Conservation (phyloP, 2,888 invertebrate genomes). For the Perithous albicinctus region DNA sequence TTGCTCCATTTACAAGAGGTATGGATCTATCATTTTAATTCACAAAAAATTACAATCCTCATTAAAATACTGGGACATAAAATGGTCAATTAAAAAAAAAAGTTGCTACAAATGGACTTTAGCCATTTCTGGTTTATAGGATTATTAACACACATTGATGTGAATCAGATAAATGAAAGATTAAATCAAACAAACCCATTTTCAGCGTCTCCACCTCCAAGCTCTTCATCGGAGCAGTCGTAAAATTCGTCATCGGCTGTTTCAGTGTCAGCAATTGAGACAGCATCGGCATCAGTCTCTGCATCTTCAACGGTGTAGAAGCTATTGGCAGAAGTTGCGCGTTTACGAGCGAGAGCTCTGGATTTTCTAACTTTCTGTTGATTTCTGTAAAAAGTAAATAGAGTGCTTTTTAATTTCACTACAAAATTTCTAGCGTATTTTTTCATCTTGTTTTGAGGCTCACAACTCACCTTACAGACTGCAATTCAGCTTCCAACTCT, state of each 20-base stretch:
- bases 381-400: slow-evolving; percentile 71
- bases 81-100: background rate
- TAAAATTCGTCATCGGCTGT: slow-evolving; percentile 82
- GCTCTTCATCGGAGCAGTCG: slow-evolving; percentile 82
- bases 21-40: background rate
- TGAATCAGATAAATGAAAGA: slow-evolving; percentile 8
- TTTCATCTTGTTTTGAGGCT: background rate
- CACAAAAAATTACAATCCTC: background rate
- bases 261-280: slow-evolving; percentile 81
- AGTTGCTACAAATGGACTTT: background rate
- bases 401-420: no score
- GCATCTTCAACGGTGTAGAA: slow-evolving; percentile 76
- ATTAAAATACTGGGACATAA: background rate
- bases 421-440: no score
- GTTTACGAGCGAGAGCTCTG: slow-evolving; percentile 70
- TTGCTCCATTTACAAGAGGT: background rate
- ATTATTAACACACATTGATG: background rate
- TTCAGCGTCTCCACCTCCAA: slow-evolving; percentile 74
- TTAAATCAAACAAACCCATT: slow-evolving; percentile 76
- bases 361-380: slow-evolving; percentile 75
- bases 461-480: slow-evolving; percentile 76
- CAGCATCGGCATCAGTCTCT: slow-evolving; percentile 80
- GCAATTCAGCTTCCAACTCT: slow-evolving; percentile 77
- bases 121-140: background rate
- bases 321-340: slow-evolving; percentile 74